A percentile compares a stretch with the other conserved stretches of the same genome.
Evolutionary conservation across 2,888 invertebrate species (phyloP).

Genomic region (Vandiemenella viatica): DNA sequence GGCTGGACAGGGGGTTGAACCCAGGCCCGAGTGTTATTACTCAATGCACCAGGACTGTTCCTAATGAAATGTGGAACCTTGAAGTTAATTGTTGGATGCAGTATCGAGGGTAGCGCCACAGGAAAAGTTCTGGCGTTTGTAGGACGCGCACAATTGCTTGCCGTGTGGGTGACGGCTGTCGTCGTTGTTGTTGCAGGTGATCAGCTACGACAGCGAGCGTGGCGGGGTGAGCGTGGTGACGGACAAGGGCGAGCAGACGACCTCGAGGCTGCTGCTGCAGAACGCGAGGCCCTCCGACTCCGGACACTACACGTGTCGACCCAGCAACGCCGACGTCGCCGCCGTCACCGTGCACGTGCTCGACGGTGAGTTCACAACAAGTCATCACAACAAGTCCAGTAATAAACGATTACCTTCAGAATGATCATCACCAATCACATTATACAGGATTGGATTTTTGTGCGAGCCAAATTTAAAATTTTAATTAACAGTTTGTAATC

Average conservation of each 20-base stretch:
- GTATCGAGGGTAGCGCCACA: no score
- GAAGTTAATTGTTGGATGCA: no score
- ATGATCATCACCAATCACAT: no score
- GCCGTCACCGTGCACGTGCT: conserved; percentile 81
- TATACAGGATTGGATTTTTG: no score
- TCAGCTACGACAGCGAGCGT: conserved; percentile 79
- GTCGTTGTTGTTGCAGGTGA: conserved; percentile 42
- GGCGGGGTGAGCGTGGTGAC: conserved; percentile 83
- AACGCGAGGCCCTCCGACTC: conserved; percentile 74
- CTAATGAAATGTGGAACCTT: no score
- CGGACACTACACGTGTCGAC: conserved; percentile 83
- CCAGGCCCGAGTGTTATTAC: no score
- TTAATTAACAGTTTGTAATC: no score
- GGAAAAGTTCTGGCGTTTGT: not conserved
- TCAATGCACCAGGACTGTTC: no score
- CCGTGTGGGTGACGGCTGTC: not conserved
- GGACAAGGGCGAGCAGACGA: conserved; percentile 79
- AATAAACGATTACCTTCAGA: no score
- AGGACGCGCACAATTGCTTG: not conserved
- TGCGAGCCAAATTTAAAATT: no score
- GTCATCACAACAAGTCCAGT: no score
- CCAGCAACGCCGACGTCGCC: conserved; percentile 81
- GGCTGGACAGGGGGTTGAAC: no score
- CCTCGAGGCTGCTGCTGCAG: conserved; percentile 78
- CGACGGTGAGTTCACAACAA: conserved; percentile 68